Evolutionary conservation across 2,113 vertebrate species (phyloP).

Genomic region (Parus major): DNA sequence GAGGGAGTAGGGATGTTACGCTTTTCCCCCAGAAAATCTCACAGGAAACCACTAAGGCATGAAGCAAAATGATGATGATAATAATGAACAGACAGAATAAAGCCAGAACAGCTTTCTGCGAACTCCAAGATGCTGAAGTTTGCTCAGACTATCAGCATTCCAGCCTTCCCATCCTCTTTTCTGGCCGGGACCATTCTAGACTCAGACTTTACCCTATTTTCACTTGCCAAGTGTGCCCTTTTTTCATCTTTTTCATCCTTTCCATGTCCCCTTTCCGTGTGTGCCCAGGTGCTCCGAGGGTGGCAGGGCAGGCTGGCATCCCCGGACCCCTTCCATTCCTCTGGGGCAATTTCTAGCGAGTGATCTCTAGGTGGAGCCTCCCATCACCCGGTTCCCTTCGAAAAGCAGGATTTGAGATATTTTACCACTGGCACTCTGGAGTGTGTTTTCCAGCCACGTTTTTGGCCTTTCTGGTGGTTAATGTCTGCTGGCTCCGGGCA

Average conservation of each 20-base stretch:
- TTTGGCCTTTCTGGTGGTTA: not conserved
- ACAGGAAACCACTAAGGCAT: not conserved
- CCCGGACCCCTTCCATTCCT: not conserved
- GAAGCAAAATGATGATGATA: not conserved
- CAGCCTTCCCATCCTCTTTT: not conserved
- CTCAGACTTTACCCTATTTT: not conserved
- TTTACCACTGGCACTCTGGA: not conserved
- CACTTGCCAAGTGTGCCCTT: not conserved
- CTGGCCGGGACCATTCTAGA: not conserved
- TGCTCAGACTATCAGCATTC: not conserved
- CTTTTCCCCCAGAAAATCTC: not conserved
- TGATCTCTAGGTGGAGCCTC: not conserved
- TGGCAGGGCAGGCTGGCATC: not conserved
- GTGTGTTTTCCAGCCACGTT: not conserved
- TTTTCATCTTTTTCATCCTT: not conserved
- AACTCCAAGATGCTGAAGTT: not conserved
- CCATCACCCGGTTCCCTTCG: rapidly evolving
- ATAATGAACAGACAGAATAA: not conserved
- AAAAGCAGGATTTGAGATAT: not conserved
- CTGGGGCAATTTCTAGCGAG: not conserved
- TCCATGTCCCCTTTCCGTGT: not conserved
- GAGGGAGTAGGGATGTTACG: not conserved
- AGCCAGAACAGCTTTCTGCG: not conserved
- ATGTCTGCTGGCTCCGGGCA: not conserved
- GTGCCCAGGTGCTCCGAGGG: not conserved